Percentiles rank a stretch among this genome's conserved stretches.
Evolutionary conservation across 2,797 vertebrate species (phyloP).

Genomic region (Setipinna tenuifilis): DNA sequence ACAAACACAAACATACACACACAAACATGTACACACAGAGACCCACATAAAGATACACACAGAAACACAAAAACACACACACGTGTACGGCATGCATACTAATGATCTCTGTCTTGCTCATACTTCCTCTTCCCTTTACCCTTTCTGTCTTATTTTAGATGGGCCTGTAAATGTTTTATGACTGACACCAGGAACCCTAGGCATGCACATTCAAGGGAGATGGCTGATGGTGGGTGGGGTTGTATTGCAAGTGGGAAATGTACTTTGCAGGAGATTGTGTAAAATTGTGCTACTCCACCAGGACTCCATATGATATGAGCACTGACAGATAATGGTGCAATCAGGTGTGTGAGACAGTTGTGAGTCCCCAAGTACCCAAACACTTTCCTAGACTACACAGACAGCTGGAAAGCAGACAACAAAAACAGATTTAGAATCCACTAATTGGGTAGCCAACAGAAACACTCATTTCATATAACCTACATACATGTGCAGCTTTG

Average conservation of each 20-base stretch:
- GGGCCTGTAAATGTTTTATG: constrained; percentile 43
- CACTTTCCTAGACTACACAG: background rate
- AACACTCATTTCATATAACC: no score
- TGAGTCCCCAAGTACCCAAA: background rate
- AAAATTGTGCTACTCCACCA: background rate
- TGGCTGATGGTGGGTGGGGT: background rate
- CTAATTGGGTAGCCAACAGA: no score
- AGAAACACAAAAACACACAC: background rate
- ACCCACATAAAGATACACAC: background rate
- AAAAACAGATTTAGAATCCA: no score
- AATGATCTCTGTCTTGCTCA: background rate
- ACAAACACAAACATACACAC: background rate
- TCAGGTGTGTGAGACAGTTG: background rate
- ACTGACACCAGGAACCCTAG: constrained; percentile 21
- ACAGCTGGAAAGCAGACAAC: background rate
- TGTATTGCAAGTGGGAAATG: background rate
- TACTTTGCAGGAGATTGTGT: background rate
- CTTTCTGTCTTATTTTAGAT: constrained; percentile 19
- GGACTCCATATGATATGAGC: background rate
- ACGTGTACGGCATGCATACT: background rate
- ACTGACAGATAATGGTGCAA: background rate
- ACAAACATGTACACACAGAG: background rate
- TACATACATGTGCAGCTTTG: no score
- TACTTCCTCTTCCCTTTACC: background rate
- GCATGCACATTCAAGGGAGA: constrained; percentile 6